Base-by-base conservation (phyloP, 2,888 invertebrate species). In the Iphiclides podalirius region DNA sequence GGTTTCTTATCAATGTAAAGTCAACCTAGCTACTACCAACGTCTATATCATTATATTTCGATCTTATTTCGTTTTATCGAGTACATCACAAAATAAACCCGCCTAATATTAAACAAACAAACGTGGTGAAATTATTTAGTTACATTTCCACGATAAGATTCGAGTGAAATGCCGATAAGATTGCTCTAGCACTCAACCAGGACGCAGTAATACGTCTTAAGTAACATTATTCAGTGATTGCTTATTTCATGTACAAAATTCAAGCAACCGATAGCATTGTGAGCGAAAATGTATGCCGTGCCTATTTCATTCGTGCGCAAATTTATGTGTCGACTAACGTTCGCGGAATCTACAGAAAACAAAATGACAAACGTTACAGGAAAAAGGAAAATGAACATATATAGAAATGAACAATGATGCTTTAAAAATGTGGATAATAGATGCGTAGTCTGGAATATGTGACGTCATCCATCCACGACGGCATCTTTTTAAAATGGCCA, bases 141-240 rank as follows among this genome's bases (percentile, higher is more conserved):
- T 34, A 39, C 35, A 7, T 17, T 47, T 34, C 40, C 16, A 37
- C 16, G 47, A 48, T 48, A 44, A 47, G 44, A 52, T 46, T 23
- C 31, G 20, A 12, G 44, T 52, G 41, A 38, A 48, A 40, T 15
- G 28, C 13, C 36, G 47, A 47, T 41, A 47, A 47, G 23, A 65
- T 64, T 60, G 59, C 61, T 63, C 61, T 64, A 64, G 63, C 55
- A 54, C 39, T 28, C 26, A 9, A 26, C 26, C 6, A 26, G 8
- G 6, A 9, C 26, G 26, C 26, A 26, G 26, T n/a, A 26, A 26
- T 26, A 6, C 9, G 26, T n/a, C n/a, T 20, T 20, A 6, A 20
- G 20, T 4, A 20, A 4, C 20, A 6, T 20, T 20, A 20, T 20
- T 20, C n/a, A 20, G 6, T 6, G 31, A 31, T 31, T 11, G 31